Percentiles rank a stretch among this genome's conserved stretches.
Conservation (phyloP, 2,888 invertebrate species). For the Latheticus oryzae region DNA sequence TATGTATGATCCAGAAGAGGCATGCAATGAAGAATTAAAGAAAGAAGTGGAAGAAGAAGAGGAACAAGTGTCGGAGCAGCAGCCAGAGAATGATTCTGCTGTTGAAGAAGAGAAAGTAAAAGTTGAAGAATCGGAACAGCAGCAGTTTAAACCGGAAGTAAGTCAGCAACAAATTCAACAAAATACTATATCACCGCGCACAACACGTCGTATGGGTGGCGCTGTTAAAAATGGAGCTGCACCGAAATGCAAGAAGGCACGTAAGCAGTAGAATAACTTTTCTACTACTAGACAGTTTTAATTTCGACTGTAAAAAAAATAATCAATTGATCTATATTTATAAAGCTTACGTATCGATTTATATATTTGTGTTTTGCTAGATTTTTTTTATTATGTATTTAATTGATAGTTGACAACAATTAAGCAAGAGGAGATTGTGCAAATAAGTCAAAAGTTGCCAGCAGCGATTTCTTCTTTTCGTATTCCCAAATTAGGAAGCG, state of each 20-base stretch:
- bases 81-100: conserved; percentile 57
- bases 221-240: conserved; percentile 58
- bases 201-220: conserved; percentile 50
- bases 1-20: conserved; percentile 63
- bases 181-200: conserved; percentile 51
- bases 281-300: not conserved
- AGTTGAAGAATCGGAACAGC: conserved; percentile 57
- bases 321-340: not conserved
- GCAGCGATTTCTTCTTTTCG: conserved; percentile 26
- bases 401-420: conserved; percentile 28
- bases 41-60: conserved; percentile 62
- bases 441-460: conserved; percentile 11
- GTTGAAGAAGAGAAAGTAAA: conserved; percentile 55
- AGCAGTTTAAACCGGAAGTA: too few relatives aligned
- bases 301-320: not conserved
- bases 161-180: conserved; percentile 40
- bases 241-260: conserved; percentile 58
- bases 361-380: conserved; percentile 1
- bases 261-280: conserved; percentile 38
- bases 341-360: too few relatives aligned
- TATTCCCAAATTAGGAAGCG: conserved; percentile 33
- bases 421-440: conserved; percentile 28
- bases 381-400: conserved; percentile 19
- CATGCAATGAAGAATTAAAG: conserved; percentile 55
- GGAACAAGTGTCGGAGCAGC: conserved; percentile 54